A percentile compares a stretch with the other conserved stretches of the same genome.
Evolutionary conservation across 2,888 invertebrate species (phyloP).

Genomic region (Abrostola triplasia): DNA sequence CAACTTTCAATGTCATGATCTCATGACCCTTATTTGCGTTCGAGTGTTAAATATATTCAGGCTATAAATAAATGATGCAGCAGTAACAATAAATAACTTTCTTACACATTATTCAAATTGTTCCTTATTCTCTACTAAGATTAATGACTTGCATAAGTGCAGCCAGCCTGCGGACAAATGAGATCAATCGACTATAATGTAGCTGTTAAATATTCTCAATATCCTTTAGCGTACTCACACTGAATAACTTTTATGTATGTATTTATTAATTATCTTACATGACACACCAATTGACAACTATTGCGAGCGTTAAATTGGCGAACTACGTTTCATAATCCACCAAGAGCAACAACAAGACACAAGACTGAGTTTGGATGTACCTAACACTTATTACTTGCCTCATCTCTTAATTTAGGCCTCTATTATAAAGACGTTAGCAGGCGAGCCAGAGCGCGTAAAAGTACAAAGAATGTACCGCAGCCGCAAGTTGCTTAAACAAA

Average conservation of each 20-base stretch:
- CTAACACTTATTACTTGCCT: slow-evolving; percentile 31
- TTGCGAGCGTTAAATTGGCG: slow-evolving; percentile 10
- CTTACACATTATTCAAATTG: slow-evolving; percentile 29
- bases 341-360: slow-evolving; percentile 26
- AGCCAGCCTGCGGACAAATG: slow-evolving; percentile 28
- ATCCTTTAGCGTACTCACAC: no score
- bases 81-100: background rate
- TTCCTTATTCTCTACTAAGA: slow-evolving; percentile 36
- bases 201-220: slow-evolving; percentile 25
- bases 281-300: background rate
- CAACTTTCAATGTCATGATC: background rate
- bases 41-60: no score
- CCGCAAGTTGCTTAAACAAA: background rate
- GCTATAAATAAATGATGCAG: no score
- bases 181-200: slow-evolving; percentile 24
- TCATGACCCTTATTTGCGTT: background rate
- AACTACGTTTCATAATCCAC: slow-evolving; percentile 7
- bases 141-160: slow-evolving; percentile 44
- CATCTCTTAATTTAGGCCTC: slow-evolving; percentile 28
- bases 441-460: background rate
- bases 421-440: slow-evolving; percentile 2
- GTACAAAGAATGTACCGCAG: background rate
- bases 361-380: slow-evolving; percentile 25
- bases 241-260: background rate
- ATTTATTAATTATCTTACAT: slow-evolving; percentile 4